phyloP scores from a whole-genome alignment of 2,888 invertebrate genomes.

The Rhaphigaster nebulosa region DNA sequence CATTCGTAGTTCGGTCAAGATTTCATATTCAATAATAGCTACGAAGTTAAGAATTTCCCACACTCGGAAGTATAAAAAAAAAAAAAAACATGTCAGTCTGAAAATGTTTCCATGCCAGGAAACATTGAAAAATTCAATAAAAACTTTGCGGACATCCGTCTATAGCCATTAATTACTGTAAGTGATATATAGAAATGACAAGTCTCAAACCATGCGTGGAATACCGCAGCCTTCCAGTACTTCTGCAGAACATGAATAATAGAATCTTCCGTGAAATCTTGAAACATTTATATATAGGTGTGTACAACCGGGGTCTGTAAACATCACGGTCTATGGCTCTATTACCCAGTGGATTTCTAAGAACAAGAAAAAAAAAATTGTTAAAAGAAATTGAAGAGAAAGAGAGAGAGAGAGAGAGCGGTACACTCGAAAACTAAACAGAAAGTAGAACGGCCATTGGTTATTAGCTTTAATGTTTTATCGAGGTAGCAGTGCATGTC shows the following conservation, averaged over 20 bases:
- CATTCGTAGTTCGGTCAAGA: neutral
- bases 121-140: constrained; percentile 39
- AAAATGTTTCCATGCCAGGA: neutral
- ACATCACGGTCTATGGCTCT: neutral
- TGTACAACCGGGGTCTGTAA: neutral
- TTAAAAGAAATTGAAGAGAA: constrained; percentile 19
- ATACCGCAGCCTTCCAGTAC: neutral
- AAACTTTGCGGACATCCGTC: neutral
- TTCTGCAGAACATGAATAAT: constrained; percentile 43
- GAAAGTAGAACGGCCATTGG: constrained; percentile 33
- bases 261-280: neutral
- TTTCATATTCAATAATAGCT: neutral
- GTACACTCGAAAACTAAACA: neutral
- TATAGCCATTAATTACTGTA: neutral
- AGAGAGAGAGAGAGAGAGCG: constrained; percentile 15
- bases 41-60: neutral
- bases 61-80: neutral
- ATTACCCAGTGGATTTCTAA: neutral
- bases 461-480: constrained; percentile 52
- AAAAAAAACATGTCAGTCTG: neutral
- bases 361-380: constrained; percentile 33
- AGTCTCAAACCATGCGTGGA: constrained; percentile 10
- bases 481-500: constrained; percentile 49
- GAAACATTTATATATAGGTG: neutral
- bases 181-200: neutral